Evolutionary conservation across 2,113 vertebrate species (phyloP), one percentile per base, ranked within the genome.

Genomic region (Mastomys natalensis): DNA sequence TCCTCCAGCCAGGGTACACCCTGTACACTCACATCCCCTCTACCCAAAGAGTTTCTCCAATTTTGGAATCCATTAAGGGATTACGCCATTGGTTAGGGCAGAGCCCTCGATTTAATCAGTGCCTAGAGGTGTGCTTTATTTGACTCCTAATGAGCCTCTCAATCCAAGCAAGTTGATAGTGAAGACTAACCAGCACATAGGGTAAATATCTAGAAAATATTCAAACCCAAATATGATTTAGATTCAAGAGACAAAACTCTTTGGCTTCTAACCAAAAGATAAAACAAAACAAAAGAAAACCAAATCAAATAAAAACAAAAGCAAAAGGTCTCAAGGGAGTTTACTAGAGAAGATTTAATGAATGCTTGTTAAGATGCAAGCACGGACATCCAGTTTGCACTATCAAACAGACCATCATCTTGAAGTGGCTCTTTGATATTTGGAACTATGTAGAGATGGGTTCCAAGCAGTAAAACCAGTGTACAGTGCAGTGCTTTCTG

Each of bases 381-480:
- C 16, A 82, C 5, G 24, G 8, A 22, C 60, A 24, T 62, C 34
- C 19, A 17, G 51, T 31, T 4, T 45, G 73, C 77, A 5, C 11
- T 94, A 24, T 92, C 40, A 74, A 66, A 60, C 19, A 85, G 62
- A 60, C 19, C 85, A 45, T 6, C 43, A 45, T 53, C 90, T 48
- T 88, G 66, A 91, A 96, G 84, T 31, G 31, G 29, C 85, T 93
- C 10, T 91, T 19, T 70, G 60, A 78, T 80, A 68, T 77, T 93
- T n/a, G 26, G 55, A 66, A 37, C 26, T 90, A 10, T 60, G 7
- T 29, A 37, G 66, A 73, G 45, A 76, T 34, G 66, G 74, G 24
- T 1, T 66, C 13, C 92, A 81, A 86, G 15, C 15, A 89, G 94
- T 96, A 19, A 37, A 51, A 93, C 40, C 43, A 66, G 51, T 58